A percentile compares a stretch with the other conserved stretches of the same genome.
These are phyloP conservation scores for Dendrocincla fuliginosa DNA, from an alignment of 2,797 vertebrate genomes.

Conservation along the genomic window DNA sequence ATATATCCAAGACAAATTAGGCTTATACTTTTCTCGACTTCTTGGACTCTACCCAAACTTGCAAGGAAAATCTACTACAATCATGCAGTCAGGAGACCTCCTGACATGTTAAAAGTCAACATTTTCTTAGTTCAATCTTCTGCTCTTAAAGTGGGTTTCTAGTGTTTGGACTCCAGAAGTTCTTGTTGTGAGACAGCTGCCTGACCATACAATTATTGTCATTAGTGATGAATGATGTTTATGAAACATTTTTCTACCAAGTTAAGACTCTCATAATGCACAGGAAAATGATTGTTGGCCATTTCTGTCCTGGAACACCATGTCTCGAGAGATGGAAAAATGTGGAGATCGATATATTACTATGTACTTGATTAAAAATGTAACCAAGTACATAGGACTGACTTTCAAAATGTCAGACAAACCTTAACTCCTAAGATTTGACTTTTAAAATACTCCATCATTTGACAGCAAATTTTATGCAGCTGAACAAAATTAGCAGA, in stretches of 20 bases:
- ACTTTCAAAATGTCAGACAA: neutral
- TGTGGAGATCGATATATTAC: neutral
- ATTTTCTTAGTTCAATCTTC: neutral
- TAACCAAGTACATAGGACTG: neutral
- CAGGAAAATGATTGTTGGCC: neutral
- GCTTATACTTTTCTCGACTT: neutral
- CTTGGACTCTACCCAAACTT: neutral
- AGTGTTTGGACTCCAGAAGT: neutral
- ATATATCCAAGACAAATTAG: neutral
- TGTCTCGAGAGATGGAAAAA: neutral
- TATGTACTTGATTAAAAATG: neutral
- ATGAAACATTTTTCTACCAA: neutral
- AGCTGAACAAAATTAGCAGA: constrained; percentile 1
- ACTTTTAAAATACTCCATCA: neutral
- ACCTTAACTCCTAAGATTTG: neutral
- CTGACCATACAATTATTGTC: neutral
- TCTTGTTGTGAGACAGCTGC: neutral
- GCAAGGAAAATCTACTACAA: neutral
- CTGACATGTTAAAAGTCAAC: neutral
- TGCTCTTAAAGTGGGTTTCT: neutral
- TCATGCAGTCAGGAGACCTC: neutral
- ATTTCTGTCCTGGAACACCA: neutral
- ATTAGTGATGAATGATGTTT: neutral
- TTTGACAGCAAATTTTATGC: neutral
- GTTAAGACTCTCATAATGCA: neutral